Base-by-base conservation (phyloP, 1,140 invertebrate genomes). In the Sipha flava region DNA sequence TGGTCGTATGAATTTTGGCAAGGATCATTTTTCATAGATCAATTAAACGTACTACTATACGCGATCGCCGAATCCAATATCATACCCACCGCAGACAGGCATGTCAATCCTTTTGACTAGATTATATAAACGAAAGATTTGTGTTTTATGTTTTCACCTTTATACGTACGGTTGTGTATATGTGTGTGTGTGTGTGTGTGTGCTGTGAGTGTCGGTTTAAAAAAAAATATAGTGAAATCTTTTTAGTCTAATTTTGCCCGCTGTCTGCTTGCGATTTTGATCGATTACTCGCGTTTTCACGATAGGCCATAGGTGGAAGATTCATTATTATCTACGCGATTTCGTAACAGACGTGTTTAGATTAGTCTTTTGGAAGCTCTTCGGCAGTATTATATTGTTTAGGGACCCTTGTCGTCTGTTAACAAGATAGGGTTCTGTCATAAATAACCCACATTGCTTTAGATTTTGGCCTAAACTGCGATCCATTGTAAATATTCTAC, bases 381-480 rank as follows among this genome's bases (percentile, higher is more conserved):
- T 72, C 4, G 16, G 12, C 26, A 72, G 31, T 49, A 72, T 72
- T 72, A 72, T 34, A 49, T 31, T 72, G 31, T 49, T 49, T 31
- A 49, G 3, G 10, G 26, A 49, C 23, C 26, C 26, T 49, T 45
- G 68, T 72, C 68, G 68, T 49, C 23, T 31, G 26, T 47, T 72
- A 72, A 49, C 68, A 72, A 72, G 45, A 31, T 45, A 49, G 26
- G 68, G 45, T 72, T 72, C 49, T 72, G 45, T 72, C 29, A 72
- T 49, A 72, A 49, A 49, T 72, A 49, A 72, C 31, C 18, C 68
- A 21, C 43, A 49, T 49, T 66, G 21, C 12, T 72, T 31, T 21
- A 16, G 43, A 34, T 31, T 29, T 31, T 10, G 26, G 12, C 29
- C 18, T 12, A n/a, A 72, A 72, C 3, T 12, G n/a, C 18, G n/a